Conservation (phyloP, 2,797 vertebrate species). For the Ctenochaetus hawaiiensis region DNA sequence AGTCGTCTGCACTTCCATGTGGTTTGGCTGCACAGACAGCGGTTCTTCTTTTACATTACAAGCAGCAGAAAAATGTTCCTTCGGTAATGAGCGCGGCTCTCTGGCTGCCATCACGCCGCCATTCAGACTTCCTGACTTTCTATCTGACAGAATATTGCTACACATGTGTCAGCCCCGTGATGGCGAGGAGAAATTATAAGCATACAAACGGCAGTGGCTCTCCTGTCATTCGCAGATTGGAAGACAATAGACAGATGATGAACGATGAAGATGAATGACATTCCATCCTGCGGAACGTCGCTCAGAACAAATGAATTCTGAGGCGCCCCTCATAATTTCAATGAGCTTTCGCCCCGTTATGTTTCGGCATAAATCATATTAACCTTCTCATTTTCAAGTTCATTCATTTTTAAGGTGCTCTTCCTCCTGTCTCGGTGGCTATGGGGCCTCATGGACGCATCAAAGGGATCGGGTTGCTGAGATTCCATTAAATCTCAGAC, state of each 20-base stretch:
- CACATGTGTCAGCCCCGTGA: constrained; percentile 38
- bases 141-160: constrained; percentile 44
- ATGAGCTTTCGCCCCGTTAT: constrained; percentile 64
- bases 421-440: constrained; percentile 55
- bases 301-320: constrained; percentile 80
- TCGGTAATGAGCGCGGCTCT: background rate
- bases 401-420: constrained; percentile 84
- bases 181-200: constrained; percentile 52
- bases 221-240: constrained; percentile 63
- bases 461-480: constrained; percentile 70
- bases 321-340: constrained; percentile 80
- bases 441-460: constrained; percentile 52
- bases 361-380: constrained; percentile 83
- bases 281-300: constrained; percentile 45
- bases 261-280: constrained; percentile 76
- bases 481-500: constrained; percentile 79
- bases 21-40: constrained; percentile 9
- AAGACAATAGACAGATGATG: constrained; percentile 77
- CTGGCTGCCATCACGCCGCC: constrained; percentile 9
- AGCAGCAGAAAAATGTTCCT: constrained; percentile 7
- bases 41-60: constrained; percentile 16
- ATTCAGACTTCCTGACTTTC: constrained; percentile 16
- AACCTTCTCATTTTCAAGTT: constrained; percentile 86
- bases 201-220: constrained; percentile 45
- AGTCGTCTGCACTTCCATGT: background rate